phyloP scores from a whole-genome alignment of 2,797 vertebrate species.

The Champsocephalus esox region DNA sequence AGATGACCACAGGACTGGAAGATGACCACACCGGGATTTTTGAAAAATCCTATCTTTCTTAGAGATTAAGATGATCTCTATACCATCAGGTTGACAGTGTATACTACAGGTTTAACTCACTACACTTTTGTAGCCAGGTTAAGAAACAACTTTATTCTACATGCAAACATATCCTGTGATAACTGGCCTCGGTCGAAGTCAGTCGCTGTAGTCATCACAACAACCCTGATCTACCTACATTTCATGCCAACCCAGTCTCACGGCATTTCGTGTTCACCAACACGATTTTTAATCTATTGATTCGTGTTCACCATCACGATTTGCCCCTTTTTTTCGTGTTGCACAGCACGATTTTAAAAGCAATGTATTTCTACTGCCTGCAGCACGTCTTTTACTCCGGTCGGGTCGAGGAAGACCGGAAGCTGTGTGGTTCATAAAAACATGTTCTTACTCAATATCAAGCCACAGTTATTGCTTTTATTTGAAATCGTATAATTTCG shows the following conservation, averaged over 20 bases:
- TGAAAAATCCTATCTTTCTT: not conserved
- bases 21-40: not conserved
- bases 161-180: not conserved
- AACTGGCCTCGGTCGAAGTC: not conserved
- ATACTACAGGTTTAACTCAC: not conserved
- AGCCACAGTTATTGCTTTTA: too few relatives aligned
- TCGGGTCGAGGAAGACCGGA: too few relatives aligned
- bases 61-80: not conserved
- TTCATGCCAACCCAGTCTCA: constrained; percentile 7
- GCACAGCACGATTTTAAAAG: too few relatives aligned
- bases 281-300: too few relatives aligned
- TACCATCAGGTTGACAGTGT: not conserved
- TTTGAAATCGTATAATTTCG: too few relatives aligned
- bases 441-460: too few relatives aligned
- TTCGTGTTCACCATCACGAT: too few relatives aligned
- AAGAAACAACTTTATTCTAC: not conserved
- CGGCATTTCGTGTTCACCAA: too few relatives aligned
- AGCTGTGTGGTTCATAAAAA: too few relatives aligned
- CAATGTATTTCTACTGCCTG: too few relatives aligned
- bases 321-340: too few relatives aligned
- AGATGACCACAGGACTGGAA: not conserved
- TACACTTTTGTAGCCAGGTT: not conserved
- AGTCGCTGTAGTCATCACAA: constrained; percentile 10
- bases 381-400: too few relatives aligned
- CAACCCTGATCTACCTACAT: not conserved